phyloP scores from a whole-genome alignment of 2,113 vertebrate species.

The Opisthocomus hoazin region DNA sequence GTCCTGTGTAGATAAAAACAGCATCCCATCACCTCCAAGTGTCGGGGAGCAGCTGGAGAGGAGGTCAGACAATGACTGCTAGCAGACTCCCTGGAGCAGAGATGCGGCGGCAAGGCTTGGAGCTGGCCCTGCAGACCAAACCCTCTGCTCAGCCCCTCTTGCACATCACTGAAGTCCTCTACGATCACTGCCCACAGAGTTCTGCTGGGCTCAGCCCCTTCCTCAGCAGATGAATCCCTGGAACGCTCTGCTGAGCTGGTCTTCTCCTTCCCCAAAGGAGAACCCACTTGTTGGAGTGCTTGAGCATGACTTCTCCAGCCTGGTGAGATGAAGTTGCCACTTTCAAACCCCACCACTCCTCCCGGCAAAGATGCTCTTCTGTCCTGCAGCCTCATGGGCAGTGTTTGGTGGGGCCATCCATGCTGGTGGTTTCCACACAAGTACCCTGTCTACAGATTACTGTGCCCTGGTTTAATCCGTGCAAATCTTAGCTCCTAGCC shows the following conservation, averaged over 20 bases:
- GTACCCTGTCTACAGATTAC: not conserved
- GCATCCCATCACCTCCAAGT: fast-evolving
- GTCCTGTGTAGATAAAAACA: not conserved
- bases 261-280: not conserved
- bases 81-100: not conserved
- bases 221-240: not conserved
- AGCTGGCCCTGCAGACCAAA: not conserved
- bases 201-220: not conserved
- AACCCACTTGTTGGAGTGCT: fast-evolving
- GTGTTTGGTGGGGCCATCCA: not conserved
- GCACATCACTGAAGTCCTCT: not conserved
- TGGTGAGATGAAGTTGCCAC: not conserved
- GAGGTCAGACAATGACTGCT: not conserved
- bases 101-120: fast-evolving
- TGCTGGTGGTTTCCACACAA: not conserved
- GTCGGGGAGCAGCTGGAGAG: not conserved
- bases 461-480: not conserved
- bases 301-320: not conserved
- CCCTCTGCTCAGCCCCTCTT: not conserved
- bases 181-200: fast-evolving
- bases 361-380: not conserved
- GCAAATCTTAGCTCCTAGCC: not conserved
- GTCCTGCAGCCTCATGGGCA: not conserved
- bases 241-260: not conserved
- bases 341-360: not conserved